phyloP scores from a whole-genome alignment of 2,113 vertebrate species.

The Choloepus hoffmanni region DNA sequence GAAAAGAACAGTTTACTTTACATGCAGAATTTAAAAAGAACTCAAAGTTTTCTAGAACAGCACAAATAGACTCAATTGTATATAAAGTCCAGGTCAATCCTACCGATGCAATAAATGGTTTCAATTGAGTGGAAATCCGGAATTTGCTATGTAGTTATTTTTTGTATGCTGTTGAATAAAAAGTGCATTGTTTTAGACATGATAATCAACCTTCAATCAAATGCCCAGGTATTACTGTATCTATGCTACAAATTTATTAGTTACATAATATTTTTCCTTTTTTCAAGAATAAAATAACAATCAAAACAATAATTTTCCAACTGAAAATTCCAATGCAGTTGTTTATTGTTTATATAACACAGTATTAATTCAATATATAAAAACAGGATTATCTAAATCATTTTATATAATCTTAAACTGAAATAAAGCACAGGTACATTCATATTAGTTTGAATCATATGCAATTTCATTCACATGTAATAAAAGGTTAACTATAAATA shows the following conservation, averaged over 20 bases:
- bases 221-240: not conserved
- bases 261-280: conserved; percentile 10
- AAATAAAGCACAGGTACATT: conserved; percentile 10
- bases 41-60: not conserved
- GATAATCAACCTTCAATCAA: not conserved
- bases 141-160: not conserved
- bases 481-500: not conserved
- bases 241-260: not conserved
- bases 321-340: not conserved
- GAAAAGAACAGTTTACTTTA: not conserved
- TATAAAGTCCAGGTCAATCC: not conserved
- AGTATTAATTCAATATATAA: too few relatives aligned
- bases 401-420: not conserved
- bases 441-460: not conserved
- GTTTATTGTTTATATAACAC: not conserved
- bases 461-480: not conserved
- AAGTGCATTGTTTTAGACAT: conserved; percentile 32
- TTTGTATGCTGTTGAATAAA: not conserved
- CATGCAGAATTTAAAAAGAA: not conserved
- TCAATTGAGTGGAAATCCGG: not conserved
- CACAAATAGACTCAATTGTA: not conserved
- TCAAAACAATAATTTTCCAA: not conserved
- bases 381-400: conserved; percentile 28
- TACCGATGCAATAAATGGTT: not conserved
- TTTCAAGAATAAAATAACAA: conserved; percentile 29